A percentile compares a stretch with the other conserved stretches of the same genome.
Evolutionary conservation across 2,888 invertebrate species (phyloP).

Genomic region (Emmelina monodactyla): DNA sequence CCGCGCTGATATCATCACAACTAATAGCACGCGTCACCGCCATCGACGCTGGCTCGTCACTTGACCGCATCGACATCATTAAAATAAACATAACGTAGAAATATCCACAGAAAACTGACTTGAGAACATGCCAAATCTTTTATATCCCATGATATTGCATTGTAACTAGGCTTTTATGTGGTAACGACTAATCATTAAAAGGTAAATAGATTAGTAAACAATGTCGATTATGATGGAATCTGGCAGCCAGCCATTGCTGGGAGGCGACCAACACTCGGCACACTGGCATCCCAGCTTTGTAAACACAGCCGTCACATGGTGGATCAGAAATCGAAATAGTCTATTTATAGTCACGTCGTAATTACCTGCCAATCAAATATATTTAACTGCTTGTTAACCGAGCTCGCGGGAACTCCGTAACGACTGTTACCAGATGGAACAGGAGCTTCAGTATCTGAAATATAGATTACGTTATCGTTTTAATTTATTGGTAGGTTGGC

Average conservation of each 20-base stretch:
- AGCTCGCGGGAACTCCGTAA: too few species aligned
- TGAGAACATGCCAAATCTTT: too few species aligned
- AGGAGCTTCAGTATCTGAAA: background rate
- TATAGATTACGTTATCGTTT: background rate
- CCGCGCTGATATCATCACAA: too few species aligned
- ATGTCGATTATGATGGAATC: background rate
- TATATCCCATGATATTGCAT: too few species aligned
- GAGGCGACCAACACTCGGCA: background rate
- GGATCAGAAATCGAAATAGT: background rate
- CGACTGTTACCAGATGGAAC: background rate
- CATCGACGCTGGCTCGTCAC: too few species aligned
- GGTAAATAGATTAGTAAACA: too few species aligned
- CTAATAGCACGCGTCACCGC: too few species aligned
- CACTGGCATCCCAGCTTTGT: background rate
- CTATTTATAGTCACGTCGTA: background rate
- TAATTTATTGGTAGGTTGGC: background rate
- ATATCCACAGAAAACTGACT: too few species aligned
- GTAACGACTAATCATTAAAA: too few species aligned
- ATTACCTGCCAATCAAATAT: background rate
- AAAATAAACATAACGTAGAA: too few species aligned
- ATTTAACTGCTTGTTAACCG: background rate
- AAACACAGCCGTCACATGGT: background rate
- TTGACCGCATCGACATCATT: too few species aligned
- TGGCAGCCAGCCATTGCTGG: background rate
- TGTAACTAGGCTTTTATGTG: too few species aligned